Base-by-base conservation (phyloP, 2,797 vertebrate genomes). In the Triplophysa yarkandensis region DNA sequence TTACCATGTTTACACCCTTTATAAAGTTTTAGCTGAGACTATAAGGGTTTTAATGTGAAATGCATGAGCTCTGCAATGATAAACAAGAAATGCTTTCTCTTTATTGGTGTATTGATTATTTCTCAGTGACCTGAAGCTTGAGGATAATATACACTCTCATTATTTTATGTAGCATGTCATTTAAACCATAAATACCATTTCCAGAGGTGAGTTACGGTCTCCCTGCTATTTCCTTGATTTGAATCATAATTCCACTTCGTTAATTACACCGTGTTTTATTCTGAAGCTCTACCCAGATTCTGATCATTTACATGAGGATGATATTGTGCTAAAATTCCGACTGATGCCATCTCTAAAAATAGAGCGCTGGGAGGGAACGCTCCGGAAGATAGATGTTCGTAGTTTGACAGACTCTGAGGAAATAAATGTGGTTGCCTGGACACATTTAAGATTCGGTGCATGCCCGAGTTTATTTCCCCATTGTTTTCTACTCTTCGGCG, bases 351-450 rank as follows among this genome's bases (percentile, higher is more conserved):
- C 60, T 55, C 70, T 25, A 64, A 21, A 55, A 63, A 63, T 73
- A 63, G 70, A 72, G 70, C n/a, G 0, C 21, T 43, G 70, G 46
- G 70, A 60, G 36, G 17, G n/a, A 44, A 36, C 17, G 39, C 68
- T 69, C 8, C 68, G 60, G 43, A 63, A 73, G 70, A 73, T 64
- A 52, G 70, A 64, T 73, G 58, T 73, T 64, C 46, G 30, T 34
- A 41, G 46, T 73, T 41, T 73, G 70, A 73, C 46, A 41, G 70
- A 64, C 70, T 73, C 70, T 3, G 60, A 73, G 70, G 70, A 73
- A 73, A 73, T 73, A 64, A 73, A 73, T 73, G 13, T 21, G 39
- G 46, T 64, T 64, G 70, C 70, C 70, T 55, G 70, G 63, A 36
- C 27, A 73, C 70, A 39, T 72, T 72, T 28, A 72, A 72, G 48